Percentiles rank a stretch among this genome's conserved stretches.
These are phyloP conservation scores for Lypha dubia DNA, from an alignment of 2,888 invertebrate species.

Conservation along the genomic window DNA sequence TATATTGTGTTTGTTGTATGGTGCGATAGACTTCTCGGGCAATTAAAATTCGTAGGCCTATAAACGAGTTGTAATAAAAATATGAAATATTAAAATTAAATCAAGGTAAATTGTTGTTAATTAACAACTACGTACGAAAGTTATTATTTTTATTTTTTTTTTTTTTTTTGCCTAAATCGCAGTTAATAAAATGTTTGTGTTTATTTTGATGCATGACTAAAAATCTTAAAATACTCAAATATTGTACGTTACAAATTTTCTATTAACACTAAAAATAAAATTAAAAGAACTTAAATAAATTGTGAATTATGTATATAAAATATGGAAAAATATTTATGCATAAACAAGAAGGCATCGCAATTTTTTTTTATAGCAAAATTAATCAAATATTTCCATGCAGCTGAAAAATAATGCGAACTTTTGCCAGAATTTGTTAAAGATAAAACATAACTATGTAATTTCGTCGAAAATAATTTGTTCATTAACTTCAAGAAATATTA, in stretches of 20 bases:
- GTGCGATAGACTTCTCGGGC: slow-evolving; percentile 67
- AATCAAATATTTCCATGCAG: no score
- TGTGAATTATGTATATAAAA: no score
- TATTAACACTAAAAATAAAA: not conserved
- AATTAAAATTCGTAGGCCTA: slow-evolving; percentile 82
- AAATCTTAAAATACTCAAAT: slow-evolving; percentile 1
- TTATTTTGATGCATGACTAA: slow-evolving; percentile 4
- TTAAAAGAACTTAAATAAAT: no score
- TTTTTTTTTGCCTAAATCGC: slow-evolving; percentile 10
- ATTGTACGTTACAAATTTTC: slow-evolving; percentile 9
- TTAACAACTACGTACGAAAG: not conserved
- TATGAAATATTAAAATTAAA: slow-evolving; percentile 17
- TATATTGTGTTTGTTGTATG: slow-evolving; percentile 26
- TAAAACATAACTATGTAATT: no score
- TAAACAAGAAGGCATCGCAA: no score
- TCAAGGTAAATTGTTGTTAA: slow-evolving; percentile 28
- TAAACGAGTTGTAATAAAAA: slow-evolving; percentile 41
- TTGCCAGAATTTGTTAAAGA: no score
- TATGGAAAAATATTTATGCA: no score
- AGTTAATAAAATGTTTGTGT: slow-evolving; percentile 40
- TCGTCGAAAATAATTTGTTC: no score
- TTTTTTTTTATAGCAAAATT: no score
- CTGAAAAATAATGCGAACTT: no score
- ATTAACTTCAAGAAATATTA: no score
- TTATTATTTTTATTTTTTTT: no score